phyloP scores from a whole-genome alignment of 64 coral and sea anemone genomes.

The Astreopora myriophthalma region DNA sequence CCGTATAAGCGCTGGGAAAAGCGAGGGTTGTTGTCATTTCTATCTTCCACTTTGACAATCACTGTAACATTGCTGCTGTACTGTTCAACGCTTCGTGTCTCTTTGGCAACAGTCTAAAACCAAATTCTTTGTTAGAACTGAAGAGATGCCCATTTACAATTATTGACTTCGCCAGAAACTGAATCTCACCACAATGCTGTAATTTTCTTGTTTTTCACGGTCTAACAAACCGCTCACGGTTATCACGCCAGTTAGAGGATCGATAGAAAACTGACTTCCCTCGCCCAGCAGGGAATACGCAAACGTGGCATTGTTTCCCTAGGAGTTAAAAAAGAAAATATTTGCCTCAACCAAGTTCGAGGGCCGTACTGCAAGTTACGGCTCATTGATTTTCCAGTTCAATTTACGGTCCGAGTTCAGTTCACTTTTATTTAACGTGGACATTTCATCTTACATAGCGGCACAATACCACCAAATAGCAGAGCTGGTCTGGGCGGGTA shows the following conservation, averaged over 20 bases:
- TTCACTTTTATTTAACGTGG: too few species aligned
- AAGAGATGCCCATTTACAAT: too few species aligned
- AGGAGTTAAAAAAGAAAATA: not conserved
- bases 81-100: not conserved
- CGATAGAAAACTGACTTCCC: not conserved
- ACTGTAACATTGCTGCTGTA: slow-evolving; percentile 47
- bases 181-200: not conserved
- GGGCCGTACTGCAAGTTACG: too few species aligned
- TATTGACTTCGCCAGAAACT: not conserved
- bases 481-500: too few species aligned
- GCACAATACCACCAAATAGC: too few species aligned
- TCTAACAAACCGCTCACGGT: slow-evolving; percentile 31
- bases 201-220: slow-evolving; percentile 38
- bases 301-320: slow-evolving; percentile 32
- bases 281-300: not conserved
- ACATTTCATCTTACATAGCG: too few species aligned
- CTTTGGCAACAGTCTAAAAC: slow-evolving; percentile 20
- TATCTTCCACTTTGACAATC: slow-evolving; percentile 25
- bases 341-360: too few species aligned
- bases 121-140: not conserved
- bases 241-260: slow-evolving; percentile 22
- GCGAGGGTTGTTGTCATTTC: slow-evolving; percentile 55
- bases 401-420: too few species aligned
- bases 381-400: too few species aligned
- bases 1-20: not conserved